phyloP scores from a whole-genome alignment of 2,888 invertebrate species.

The Heteromyza rotundicornis region DNA sequence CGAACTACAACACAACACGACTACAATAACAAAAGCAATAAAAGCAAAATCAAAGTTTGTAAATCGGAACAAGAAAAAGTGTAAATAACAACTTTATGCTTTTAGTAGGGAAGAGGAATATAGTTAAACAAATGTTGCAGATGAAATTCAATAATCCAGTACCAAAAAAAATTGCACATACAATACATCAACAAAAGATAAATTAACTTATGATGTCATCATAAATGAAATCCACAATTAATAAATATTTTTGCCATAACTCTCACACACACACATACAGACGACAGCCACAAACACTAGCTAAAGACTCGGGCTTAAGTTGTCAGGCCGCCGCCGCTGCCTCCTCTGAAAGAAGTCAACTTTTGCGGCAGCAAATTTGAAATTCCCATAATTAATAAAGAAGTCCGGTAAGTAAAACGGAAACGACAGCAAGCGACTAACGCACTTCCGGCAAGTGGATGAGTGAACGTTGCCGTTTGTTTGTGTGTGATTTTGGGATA shows the following conservation, averaged over 20 bases:
- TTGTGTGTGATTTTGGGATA: no score
- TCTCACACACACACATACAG: background rate
- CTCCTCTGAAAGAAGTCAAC: no score
- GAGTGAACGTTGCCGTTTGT: no score
- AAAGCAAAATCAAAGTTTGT: background rate
- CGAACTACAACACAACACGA: background rate
- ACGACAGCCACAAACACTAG: background rate
- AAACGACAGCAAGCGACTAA: no score
- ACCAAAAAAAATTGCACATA: background rate
- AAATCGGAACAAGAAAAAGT: no score
- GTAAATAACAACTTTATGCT: no score
- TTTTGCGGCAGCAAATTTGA: no score
- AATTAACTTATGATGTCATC: background rate
- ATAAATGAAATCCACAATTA: background rate
- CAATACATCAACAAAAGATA: background rate
- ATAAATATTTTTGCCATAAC: background rate
- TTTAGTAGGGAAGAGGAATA: background rate
- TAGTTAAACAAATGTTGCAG: background rate
- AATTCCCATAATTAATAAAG: no score
- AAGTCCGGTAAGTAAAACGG: no score
- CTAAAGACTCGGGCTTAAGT: background rate
- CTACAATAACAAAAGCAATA: background rate
- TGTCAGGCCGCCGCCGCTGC: background rate
- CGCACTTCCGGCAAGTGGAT: no score
- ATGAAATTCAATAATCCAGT: background rate